A percentile compares a stretch with the other conserved stretches of the same genome.
Conservation (phyloP, 2,888 invertebrate genomes). For the Chloroclysta siterata region DNA sequence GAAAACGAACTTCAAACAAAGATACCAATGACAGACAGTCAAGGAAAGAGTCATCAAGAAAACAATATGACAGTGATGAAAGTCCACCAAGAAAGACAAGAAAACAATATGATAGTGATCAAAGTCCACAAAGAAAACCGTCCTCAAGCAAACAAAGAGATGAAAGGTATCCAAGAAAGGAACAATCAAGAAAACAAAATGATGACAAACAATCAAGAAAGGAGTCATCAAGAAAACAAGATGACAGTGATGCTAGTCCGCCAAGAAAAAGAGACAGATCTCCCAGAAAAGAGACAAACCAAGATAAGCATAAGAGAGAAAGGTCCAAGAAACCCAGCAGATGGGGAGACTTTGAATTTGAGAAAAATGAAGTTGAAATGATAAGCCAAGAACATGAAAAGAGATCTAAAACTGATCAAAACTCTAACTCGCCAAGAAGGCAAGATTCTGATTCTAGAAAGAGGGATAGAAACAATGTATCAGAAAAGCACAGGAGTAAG, state of each 20-base stretch:
- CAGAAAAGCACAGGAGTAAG: slow-evolving; percentile 34
- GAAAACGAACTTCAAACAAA: slow-evolving; percentile 37
- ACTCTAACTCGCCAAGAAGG: slow-evolving; percentile 36
- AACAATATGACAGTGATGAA: slow-evolving; percentile 1
- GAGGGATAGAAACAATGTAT: slow-evolving; percentile 5
- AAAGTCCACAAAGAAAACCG: slow-evolving; percentile 16
- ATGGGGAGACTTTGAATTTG: slow-evolving; percentile 38
- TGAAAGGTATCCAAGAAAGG: slow-evolving; percentile 6
- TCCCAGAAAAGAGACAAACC: slow-evolving; percentile 44
- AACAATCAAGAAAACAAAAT: slow-evolving; percentile 4
- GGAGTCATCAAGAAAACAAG: slow-evolving; percentile 31
- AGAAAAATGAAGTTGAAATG: slow-evolving; percentile 29
- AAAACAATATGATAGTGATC: slow-evolving; percentile 21
- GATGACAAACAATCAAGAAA: slow-evolving; percentile 1
- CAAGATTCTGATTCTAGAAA: slow-evolving; percentile 44
- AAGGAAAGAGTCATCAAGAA: slow-evolving; percentile 2
- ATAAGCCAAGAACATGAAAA: slow-evolving; percentile 41
- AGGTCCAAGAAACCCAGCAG: slow-evolving; percentile 38
- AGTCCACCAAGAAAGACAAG: slow-evolving; percentile 47
- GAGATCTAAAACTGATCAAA: slow-evolving; percentile 37
- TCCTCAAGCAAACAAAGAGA: slow-evolving; percentile 8
- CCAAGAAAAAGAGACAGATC: slow-evolving; percentile 48
- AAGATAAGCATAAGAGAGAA: slow-evolving; percentile 23
- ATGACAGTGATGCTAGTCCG: slow-evolving; percentile 69
- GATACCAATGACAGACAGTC: slow-evolving; percentile 40